Base-by-base conservation (phyloP, 2,888 invertebrate genomes). In the Barypeithes pellucidus region DNA sequence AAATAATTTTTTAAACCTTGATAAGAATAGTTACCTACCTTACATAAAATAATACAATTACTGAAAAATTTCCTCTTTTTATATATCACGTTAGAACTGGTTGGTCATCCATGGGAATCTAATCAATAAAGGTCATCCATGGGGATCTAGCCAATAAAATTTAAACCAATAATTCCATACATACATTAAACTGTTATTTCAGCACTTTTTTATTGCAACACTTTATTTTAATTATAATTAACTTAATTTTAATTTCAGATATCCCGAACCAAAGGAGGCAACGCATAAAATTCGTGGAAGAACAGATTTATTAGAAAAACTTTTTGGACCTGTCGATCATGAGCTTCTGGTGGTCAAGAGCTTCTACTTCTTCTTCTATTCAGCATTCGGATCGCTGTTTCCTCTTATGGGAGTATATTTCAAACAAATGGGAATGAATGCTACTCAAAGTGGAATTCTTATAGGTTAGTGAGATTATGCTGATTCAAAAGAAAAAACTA, bases 361-460 rank as follows among this genome's bases (percentile, higher is more conserved):
- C 20, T 99, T 99, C 87, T 99, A 99, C 86, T 98, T 99, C 88
- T 98, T 98, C 90, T 99, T 99, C 88, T 99, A 98, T 87, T 97
- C 98, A 47, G 98, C 99, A 0, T 99, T 99, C 85, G 99, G 99
- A 5, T 97, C 97, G 0, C 90, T 99, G 14, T 99, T 99, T 85
- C 99, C 99, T 0, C 88, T 99, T 75, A 95, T 99, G 94, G 99
- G 98, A 41, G 96, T 99, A 54, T 99, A 99, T 88, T 99, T 99
- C 89, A 99, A 99, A 88, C 99, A 99, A 89, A 94, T 99, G 93
- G 86, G 83, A 18, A 98, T 99, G 97, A 98, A 98, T 87, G 96
- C 98, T 0, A 94, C 94, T 16, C 98, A 98, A 85, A 95, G 96
- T 83, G 98, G 98, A 5, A 89, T 96, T 69, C 89, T 96, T n/a